These are phyloP conservation scores for Onychostoma macrolepis DNA, from an alignment of 2,113 vertebrate species.

Conservation along the genomic window DNA sequence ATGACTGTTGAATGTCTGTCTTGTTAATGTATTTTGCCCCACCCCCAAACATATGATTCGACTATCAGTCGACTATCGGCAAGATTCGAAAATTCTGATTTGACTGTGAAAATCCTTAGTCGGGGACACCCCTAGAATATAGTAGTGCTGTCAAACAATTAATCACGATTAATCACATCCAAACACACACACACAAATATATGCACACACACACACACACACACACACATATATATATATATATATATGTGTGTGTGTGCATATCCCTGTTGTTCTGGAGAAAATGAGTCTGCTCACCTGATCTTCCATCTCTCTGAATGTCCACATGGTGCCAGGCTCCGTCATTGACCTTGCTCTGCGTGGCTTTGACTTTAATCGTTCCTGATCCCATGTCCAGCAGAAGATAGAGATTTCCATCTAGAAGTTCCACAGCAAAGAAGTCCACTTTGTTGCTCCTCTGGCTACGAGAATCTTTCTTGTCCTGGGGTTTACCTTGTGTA, in stretches of 20 bases:
- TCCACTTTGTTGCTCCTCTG: constrained; percentile 97
- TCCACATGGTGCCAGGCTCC: constrained; percentile 98
- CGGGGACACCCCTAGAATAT: too few relatives aligned
- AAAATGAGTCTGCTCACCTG: constrained; percentile 77
- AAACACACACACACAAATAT: too few relatives aligned
- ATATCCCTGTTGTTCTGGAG: not conserved
- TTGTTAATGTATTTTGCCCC: too few relatives aligned
- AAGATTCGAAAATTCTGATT: too few relatives aligned
- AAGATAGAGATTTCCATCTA: constrained; percentile 92
- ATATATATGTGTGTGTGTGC: too few relatives aligned
- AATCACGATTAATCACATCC: not conserved
- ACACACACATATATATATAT: too few relatives aligned
- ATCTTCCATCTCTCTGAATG: constrained; percentile 95
- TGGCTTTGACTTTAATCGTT: constrained; percentile 96
- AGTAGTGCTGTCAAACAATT: too few relatives aligned
- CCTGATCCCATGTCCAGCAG: constrained; percentile 97
- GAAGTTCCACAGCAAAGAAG: constrained; percentile 94
- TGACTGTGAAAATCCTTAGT: too few relatives aligned
- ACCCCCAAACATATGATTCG: too few relatives aligned
- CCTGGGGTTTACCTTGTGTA: constrained; percentile 92
- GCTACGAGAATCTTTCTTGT: constrained; percentile 85
- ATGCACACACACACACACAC: too few relatives aligned
- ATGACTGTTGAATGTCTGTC: too few relatives aligned
- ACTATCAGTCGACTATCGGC: too few relatives aligned
- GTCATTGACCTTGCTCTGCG: constrained; percentile 93